Percentiles rank a stretch among this genome's conserved stretches.
Conservation (phyloP, 2,113 vertebrate genomes). For the Alligator mississippiensis region DNA sequence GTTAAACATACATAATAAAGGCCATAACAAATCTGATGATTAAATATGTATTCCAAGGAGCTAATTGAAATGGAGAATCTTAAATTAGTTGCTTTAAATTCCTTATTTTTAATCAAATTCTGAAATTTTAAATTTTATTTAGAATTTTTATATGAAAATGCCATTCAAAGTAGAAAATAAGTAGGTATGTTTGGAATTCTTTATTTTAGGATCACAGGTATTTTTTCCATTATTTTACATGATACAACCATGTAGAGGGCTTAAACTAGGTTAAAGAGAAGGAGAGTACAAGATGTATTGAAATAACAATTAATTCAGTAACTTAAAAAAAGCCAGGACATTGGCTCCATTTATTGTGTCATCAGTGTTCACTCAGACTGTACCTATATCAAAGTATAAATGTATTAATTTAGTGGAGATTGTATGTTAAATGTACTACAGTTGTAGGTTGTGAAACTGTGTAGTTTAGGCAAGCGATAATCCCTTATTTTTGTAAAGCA, state of each 20-base stretch:
- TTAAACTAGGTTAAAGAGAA: conserved; percentile 56
- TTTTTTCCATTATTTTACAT: conserved; percentile 30
- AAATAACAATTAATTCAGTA: conserved; percentile 59
- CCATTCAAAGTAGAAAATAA: background rate
- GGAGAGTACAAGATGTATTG: conserved; percentile 61
- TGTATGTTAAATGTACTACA: conserved; percentile 84
- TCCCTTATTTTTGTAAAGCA: conserved; percentile 90
- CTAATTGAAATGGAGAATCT: background rate
- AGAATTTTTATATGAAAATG: conserved; percentile 41
- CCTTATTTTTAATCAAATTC: conserved; percentile 18
- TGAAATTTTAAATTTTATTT: conserved; percentile 33
- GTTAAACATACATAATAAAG: conserved; percentile 19
- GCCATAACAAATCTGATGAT: background rate
- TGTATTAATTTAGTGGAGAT: conserved; percentile 82
- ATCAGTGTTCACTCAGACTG: conserved; percentile 81
- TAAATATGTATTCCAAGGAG: background rate
- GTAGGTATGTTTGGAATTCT: conserved; percentile 11
- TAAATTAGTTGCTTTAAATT: background rate
- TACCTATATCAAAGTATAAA: conserved; percentile 75
- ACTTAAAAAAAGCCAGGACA: conserved; percentile 72
- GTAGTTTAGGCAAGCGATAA: conserved; percentile 82
- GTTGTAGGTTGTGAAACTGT: conserved; percentile 83
- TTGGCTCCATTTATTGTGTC: conserved; percentile 75
- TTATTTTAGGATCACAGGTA: conserved; percentile 50
- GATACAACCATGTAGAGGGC: conserved; percentile 48